phyloP scores from a whole-genome alignment of 2,113 vertebrate species.

The Myrmophylax atrothorax region DNA sequence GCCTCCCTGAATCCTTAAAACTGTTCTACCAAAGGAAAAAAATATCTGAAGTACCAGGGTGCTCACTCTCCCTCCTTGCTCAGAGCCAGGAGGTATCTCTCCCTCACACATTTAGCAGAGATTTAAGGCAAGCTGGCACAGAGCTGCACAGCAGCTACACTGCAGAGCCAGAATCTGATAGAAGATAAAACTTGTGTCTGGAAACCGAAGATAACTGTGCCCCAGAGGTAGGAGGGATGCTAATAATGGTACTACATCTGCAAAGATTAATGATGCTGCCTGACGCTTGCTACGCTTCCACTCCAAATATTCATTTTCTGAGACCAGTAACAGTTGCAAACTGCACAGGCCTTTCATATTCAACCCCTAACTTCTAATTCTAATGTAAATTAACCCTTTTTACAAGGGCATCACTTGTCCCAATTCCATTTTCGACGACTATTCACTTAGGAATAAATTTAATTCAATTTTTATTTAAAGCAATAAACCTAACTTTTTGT shows the following conservation, averaged over 20 bases:
- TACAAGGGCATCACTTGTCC: neutral
- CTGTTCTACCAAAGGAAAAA: neutral
- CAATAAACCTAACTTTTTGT: neutral
- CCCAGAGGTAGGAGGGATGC: neutral
- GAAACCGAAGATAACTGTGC: constrained; percentile 13
- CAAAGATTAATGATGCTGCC: neutral
- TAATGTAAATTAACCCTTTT: neutral
- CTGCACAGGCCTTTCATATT: neutral
- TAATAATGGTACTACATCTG: neutral
- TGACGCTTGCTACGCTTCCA: neutral
- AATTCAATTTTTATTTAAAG: neutral
- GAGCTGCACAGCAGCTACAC: neutral
- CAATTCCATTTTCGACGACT: neutral
- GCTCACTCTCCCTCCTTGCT: neutral
- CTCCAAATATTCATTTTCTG: neutral
- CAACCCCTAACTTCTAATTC: neutral
- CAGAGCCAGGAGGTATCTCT: neutral
- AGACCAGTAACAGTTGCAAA: neutral
- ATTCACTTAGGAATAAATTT: neutral
- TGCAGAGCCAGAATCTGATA: neutral
- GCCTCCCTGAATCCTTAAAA: neutral
- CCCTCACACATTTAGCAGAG: neutral
- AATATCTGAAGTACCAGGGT: neutral
- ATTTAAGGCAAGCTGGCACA: constrained; percentile 24
- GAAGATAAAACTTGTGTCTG: constrained; percentile 4